Evolutionary conservation across 92 coral and sea anemone genomes (phyloP), one percentile per base, ranked within the genome.

Genomic region (Palythoa grandiflora): DNA sequence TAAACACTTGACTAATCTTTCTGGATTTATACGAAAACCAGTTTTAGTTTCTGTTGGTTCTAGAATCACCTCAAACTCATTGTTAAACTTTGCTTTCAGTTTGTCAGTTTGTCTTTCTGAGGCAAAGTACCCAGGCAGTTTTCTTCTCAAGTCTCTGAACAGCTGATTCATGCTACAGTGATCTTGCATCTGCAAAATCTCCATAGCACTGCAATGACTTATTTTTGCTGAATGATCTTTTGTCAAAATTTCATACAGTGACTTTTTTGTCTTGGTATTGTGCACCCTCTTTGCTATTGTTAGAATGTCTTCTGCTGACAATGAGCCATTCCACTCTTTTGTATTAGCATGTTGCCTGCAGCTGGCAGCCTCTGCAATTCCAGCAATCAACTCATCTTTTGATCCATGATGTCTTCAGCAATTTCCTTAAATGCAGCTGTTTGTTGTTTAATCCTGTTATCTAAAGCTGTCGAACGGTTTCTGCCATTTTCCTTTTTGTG

Each of bases 61-160:
- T 44, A 85, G 55, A 7, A 89, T 55, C 15, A 89, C 89, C 48
- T 89, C 71, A 75, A 89, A 89, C 73, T 84, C 92, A 11, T 79
- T 89, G 37, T 71, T 50, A 57, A 73, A 44, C 38, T 83, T 48
- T 11, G 92, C 48, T 73, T 76, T 89, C 1, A 89, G 55, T 65
- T 6, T 40, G 51, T 89, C 86, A 6, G 71, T 79, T 36, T 88
- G 70, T 52, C 79, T 47, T 75, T 87, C 89, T 13, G 84, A 87
- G 55, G 50, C 84, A 76, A 87, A 77, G n/a, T 21, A 87, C 4
- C 77, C 77, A 8, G 89, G 84, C 28, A 87, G 44, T n/a, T 50
- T 87, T n/a, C 68, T 21, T 65, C 89, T 87, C 39, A 77, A 38
- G 21, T 38, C 68, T 47, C 68, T 52, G 50, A 86, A 11, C 48